These are phyloP conservation scores for Dolichallabes microphthalmus DNA, from an alignment of 2,113 vertebrate species.

Conservation along the genomic window DNA sequence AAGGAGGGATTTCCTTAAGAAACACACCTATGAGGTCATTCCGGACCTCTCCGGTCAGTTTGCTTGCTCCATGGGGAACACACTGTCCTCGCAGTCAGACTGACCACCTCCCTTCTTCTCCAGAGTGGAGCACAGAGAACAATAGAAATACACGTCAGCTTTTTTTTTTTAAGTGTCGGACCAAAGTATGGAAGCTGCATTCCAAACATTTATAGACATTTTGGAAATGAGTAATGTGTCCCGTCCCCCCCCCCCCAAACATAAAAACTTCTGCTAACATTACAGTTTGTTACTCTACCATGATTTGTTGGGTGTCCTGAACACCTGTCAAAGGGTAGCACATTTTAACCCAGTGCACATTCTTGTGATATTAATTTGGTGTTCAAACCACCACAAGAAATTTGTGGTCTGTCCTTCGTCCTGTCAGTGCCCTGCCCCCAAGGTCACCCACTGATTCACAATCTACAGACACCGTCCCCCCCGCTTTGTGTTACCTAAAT, in stretches of 20 bases:
- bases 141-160: conserved; percentile 34
- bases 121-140: background rate
- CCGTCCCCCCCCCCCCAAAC: too few species aligned
- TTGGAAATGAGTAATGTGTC: background rate
- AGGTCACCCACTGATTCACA: conserved; percentile 58
- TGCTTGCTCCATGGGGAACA: conserved; percentile 50
- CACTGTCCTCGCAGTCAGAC: conserved; percentile 46
- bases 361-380: conserved; percentile 43
- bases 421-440: conserved; percentile 41
- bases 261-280: background rate
- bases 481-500: conserved; percentile 58
- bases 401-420: conserved; percentile 33
- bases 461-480: conserved; percentile 26
- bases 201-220: conserved; percentile 2
- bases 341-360: conserved; percentile 28
- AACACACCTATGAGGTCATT: conserved; percentile 72
- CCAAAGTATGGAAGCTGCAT: background rate
- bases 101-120: conserved; percentile 40
- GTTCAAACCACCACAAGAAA: background rate
- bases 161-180: background rate
- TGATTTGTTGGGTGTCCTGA: background rate
- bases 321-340: conserved; percentile 32
- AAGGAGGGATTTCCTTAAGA: conserved; percentile 76
- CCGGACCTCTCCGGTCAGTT: conserved; percentile 52
- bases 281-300: background rate